These are phyloP conservation scores for Cygnus buccinator DNA, from an alignment of 2,113 vertebrate genomes.

Conservation along the genomic window DNA sequence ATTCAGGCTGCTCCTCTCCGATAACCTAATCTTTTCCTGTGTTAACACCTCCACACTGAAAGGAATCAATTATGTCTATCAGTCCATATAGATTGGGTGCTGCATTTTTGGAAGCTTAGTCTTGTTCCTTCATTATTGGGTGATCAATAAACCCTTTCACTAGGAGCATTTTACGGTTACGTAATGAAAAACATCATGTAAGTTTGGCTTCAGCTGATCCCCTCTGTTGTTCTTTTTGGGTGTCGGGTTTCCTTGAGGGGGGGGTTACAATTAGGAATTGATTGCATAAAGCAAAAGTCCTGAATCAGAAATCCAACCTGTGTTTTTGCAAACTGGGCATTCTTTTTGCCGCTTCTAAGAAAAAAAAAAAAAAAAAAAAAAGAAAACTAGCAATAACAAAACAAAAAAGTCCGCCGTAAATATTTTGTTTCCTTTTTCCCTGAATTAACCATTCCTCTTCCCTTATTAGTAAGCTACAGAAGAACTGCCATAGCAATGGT, in stretches of 20 bases:
- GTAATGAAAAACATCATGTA: conserved; percentile 2
- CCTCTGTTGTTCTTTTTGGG: background rate
- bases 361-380: background rate
- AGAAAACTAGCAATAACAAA: conserved; percentile 11
- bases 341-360: background rate
- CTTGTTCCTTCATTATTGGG: conserved; percentile 53
- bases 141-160: conserved; percentile 64
- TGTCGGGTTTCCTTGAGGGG: background rate
- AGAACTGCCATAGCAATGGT: conserved; percentile 43
- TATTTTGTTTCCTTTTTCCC: conserved; percentile 49
- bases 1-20: conserved; percentile 28
- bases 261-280: conserved; percentile 26
- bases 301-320: conserved; percentile 24
- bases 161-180: background rate
- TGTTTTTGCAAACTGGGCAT: background rate
- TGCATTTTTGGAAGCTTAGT: conserved; percentile 29
- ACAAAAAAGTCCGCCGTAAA: background rate
- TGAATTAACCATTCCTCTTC: conserved; percentile 25
- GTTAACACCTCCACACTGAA: conserved; percentile 41
- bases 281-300: conserved; percentile 30
- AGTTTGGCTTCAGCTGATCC: conserved; percentile 51
- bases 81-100: conserved; percentile 30
- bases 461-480: conserved; percentile 34
- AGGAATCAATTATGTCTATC: conserved; percentile 35
- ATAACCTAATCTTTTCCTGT: conserved; percentile 56